Evolutionary conservation across 2,797 vertebrate genomes (phyloP), one percentile per base, ranked within the genome.

Genomic region (Melanotaenia trifasciata): DNA sequence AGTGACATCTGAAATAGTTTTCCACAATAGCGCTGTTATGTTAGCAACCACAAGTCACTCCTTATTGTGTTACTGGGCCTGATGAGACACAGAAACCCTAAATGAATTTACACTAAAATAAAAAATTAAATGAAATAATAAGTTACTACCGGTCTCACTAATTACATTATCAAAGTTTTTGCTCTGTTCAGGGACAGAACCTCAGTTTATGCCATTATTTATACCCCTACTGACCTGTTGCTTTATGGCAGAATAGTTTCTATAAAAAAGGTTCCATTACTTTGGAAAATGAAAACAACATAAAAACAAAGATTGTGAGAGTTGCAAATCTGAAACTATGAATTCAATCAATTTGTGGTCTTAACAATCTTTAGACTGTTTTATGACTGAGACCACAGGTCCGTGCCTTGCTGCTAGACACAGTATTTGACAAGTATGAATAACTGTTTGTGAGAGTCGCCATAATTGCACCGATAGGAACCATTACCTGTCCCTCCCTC

Each of bases 401-500:
- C 81, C 63, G 58, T 69, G 81, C 81, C 81, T 74, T 67, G 72
- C 74, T 76, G 78, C 65, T 50, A 65, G 50, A 72, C 63, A 60
- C 74, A 74, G 70, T 76, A 86, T 76, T 80, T 84, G 91, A 93
- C 90, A 90, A 84, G 90, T 81, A 93, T 40, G 59, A 80, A 92
- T 91, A 75, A 80, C 83, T 89, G 89, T 92, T 92, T 90, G 87
- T 82, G 85, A 54, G 85, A 80, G 81, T 26, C 50, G 80, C 73
- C 82, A 80, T 94, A 94, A 93, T 92, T 91, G 87, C 53, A 14
- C 81, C 75, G 85, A 90, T 83, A 89, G 85, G 90, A 92, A 71
- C 89, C 92, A 93, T 94, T 94, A 93, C 89, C 91, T 91, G 90
- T 88, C 69, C 89, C 87, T 88, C 69, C 89, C 87, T 92, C 93